phyloP scores from a whole-genome alignment of 2,888 invertebrate genomes.

The Drosophila paramelanica region DNA sequence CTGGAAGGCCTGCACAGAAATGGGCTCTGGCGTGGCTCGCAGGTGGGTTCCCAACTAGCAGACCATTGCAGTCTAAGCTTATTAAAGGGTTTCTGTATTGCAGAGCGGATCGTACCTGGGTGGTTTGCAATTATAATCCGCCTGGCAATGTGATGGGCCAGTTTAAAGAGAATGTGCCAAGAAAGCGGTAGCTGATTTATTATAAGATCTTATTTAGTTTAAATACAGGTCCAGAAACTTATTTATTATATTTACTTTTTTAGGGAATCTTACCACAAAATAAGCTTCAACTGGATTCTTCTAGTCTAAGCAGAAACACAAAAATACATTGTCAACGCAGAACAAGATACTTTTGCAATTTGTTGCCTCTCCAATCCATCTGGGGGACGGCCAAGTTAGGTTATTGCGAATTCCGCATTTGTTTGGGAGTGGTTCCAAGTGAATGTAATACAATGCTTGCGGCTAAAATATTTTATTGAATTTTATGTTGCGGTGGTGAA shows the following conservation, averaged over 20 bases:
- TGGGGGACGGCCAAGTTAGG: neutral
- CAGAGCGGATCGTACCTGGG: slow-evolving; percentile 87
- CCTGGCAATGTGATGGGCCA: slow-evolving; percentile 94
- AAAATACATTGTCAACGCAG: no score
- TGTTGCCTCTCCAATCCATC: neutral
- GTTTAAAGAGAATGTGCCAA: slow-evolving; percentile 90
- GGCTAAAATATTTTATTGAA: slow-evolving; percentile 52
- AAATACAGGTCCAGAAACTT: slow-evolving; percentile 36
- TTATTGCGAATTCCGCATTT: neutral
- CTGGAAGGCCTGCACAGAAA: slow-evolving; percentile 91
- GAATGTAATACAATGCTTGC: slow-evolving; percentile 19
- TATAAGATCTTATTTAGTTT: neutral
- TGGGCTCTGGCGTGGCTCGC: slow-evolving; percentile 90
- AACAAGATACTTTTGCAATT: neutral
- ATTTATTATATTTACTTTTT: neutral
- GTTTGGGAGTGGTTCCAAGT: slow-evolving; percentile 1
- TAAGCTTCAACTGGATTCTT: no score
- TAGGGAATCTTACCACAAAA: no score
- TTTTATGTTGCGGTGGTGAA: slow-evolving; percentile 49
- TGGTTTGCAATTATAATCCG: slow-evolving; percentile 96
- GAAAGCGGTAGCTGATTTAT: slow-evolving; percentile 33
- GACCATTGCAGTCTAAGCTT: neutral
- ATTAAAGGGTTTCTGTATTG: slow-evolving; percentile 1
- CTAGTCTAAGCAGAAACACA: no score
- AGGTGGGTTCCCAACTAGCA: slow-evolving; percentile 45